Conservation (phyloP, 2,797 vertebrate species). For the Syndactyla subalaris region DNA sequence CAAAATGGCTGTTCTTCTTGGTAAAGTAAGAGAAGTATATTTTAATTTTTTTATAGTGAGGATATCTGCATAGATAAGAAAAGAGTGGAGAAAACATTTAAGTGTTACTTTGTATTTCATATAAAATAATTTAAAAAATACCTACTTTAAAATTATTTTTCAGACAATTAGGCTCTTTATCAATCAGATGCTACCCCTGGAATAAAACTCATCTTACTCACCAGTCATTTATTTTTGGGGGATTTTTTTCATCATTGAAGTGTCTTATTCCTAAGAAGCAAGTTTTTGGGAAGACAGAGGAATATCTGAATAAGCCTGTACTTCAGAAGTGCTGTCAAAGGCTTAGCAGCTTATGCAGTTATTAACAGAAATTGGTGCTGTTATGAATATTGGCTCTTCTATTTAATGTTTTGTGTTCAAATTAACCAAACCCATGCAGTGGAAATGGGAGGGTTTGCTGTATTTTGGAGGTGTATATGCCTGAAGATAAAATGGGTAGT, state of each 20-base stretch:
- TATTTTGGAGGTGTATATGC: neutral
- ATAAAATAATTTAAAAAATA: neutral
- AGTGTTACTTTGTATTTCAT: neutral
- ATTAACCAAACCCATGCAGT: neutral
- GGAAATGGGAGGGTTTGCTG: neutral
- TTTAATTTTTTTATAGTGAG: neutral
- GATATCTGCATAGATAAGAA: neutral
- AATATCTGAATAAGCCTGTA: neutral
- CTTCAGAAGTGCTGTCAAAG: neutral
- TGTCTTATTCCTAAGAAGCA: neutral
- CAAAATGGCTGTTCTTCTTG: conserved; percentile 97
- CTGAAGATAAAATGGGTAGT: neutral
- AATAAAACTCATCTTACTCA: conserved; percentile 14
- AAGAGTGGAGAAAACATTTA: neutral
- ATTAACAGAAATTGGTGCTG: neutral
- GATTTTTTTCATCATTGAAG: neutral
- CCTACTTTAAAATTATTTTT: neutral
- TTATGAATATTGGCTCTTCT: neutral
- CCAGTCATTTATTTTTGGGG: neutral
- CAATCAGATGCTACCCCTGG: neutral
- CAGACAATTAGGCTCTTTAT: neutral
- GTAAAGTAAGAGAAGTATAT: conserved; percentile 87
- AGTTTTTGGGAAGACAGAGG: neutral
- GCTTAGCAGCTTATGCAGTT: neutral
- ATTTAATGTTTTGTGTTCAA: neutral